A percentile compares a stretch with the other conserved stretches of the same genome.
phyloP scores from a whole-genome alignment of 1,140 invertebrate species.

The Papilio machaon region DNA sequence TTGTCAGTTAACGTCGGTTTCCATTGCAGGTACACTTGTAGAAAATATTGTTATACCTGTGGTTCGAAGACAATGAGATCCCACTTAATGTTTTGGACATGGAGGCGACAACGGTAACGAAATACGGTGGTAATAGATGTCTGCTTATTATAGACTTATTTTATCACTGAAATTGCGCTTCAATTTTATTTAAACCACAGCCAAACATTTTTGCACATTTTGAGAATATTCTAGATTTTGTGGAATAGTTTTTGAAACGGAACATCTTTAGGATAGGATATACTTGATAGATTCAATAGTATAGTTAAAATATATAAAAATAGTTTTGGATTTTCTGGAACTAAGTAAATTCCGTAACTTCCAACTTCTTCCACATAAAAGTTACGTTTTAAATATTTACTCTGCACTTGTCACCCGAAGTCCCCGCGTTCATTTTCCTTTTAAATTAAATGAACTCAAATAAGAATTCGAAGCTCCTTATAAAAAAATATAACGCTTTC shows the following conservation, averaged over 20 bases:
- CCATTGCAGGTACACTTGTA: background rate
- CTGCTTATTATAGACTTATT: too few relatives aligned
- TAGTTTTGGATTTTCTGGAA: too few relatives aligned
- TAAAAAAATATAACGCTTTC: slow-evolving; percentile 41
- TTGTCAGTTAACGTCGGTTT: background rate
- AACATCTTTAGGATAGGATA: background rate
- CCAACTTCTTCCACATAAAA: background rate
- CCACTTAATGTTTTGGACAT: too few relatives aligned
- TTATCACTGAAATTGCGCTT: too few relatives aligned
- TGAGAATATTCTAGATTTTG: too few relatives aligned
- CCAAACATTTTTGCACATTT: too few relatives aligned
- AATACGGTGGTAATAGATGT: too few relatives aligned
- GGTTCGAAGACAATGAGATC: too few relatives aligned
- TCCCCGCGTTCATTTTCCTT: slow-evolving; percentile 9
- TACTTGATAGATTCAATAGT: background rate
- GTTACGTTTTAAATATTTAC: slow-evolving; percentile 22
- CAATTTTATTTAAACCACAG: too few relatives aligned
- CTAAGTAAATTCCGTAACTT: background rate
- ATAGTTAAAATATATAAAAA: background rate
- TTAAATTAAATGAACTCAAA: slow-evolving; percentile 23
- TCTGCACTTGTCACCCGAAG: slow-evolving; percentile 3
- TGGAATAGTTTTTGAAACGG: too few relatives aligned
- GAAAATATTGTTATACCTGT: too few relatives aligned
- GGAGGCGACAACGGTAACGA: too few relatives aligned
- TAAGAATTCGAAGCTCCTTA: background rate